Conservation (phyloP, 2,797 vertebrate species). For the Macropodus opercularis region DNA sequence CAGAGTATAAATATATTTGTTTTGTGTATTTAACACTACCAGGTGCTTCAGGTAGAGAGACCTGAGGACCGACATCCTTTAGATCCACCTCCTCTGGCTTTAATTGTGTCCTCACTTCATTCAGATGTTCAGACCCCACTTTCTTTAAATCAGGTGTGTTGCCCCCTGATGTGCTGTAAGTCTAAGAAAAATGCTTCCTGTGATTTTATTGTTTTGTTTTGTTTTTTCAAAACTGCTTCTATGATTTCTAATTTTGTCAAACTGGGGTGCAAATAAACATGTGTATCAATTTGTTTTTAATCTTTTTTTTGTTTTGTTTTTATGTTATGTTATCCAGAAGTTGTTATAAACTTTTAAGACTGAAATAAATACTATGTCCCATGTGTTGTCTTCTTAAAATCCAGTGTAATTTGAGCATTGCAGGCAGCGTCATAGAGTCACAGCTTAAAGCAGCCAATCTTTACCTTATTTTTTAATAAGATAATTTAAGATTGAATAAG, state of each 20-base stretch:
- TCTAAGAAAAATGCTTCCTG: constrained; percentile 52
- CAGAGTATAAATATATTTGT: constrained; percentile 29
- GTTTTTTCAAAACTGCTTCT: constrained; percentile 65
- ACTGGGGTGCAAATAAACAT: constrained; percentile 71
- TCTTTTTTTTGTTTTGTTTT: constrained; percentile 62
- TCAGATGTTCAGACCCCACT: constrained; percentile 27
- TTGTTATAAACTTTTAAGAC: constrained; percentile 83
- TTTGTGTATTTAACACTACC: constrained; percentile 58
- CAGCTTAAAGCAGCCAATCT: too few species aligned
- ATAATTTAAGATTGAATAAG: too few species aligned
- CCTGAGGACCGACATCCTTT: constrained; percentile 37
- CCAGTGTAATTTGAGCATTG: not conserved
- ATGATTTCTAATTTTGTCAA: constrained; percentile 73
- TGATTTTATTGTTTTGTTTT: constrained; percentile 70
- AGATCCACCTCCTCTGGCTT: constrained; percentile 50
- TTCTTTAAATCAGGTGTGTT: constrained; percentile 36
- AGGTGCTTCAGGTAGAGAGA: constrained; percentile 56
- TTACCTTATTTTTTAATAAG: too few species aligned
- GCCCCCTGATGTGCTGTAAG: constrained; percentile 4
- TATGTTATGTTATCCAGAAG: constrained; percentile 84
- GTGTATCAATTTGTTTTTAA: constrained; percentile 60
- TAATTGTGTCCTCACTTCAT: constrained; percentile 37
- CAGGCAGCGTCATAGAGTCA: too few species aligned
- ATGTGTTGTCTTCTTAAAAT: constrained; percentile 44
- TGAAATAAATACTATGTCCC: constrained; percentile 86